Evolutionary conservation across 2,888 invertebrate genomes (phyloP), one percentile per base, ranked within the genome.

Genomic region (Eudasyphora cyanicolor): DNA sequence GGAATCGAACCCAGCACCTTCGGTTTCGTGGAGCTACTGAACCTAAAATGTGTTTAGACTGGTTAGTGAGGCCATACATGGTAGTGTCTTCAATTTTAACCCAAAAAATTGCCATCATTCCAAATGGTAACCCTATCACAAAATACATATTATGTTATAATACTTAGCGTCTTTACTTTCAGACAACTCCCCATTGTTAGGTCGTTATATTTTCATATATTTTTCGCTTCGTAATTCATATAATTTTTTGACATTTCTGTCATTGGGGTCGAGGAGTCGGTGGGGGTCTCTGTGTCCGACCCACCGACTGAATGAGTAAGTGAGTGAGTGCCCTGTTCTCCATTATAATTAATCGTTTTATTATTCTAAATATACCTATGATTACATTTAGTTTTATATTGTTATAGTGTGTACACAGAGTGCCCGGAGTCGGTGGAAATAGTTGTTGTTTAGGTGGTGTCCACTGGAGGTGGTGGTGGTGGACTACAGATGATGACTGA

Each of bases 321-420:
- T 62, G 8, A 38, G 38, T 17, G 67, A 35, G 42, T 42, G 38
- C 38, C 62, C 51, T 29, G 19, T 64, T 35, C 54, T 80, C 57
- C 70, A 57, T 75, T 64, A 81, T 81, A 81, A 83, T 83, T 78
- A 83, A 81, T 81, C 70, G 81, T 84, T 84, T 81, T 84, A 76
- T 78, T 81, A 84, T 84, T 81, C 83, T 49, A 71, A 78, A 81
- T 78, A 75, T 73, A 77, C 74, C 75, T 77, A 77, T 75, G 77
- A 75, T 60, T 69, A 76, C 73, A 79, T 79, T 76, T 27, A 74
- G 67, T 69, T 70, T 51, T 64, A 57, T 64, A 35, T 64, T 35
- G 64, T 32, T 70, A 64, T 77, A 71, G 77, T 71, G 51, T 17
- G 8, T 35, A 42, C 24, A 29, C 10, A 14, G 42, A 49, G 49